A percentile compares a stretch with the other conserved stretches of the same genome.
phyloP scores from a whole-genome alignment of 1,140 invertebrate genomes.

The Bombus terrestris region DNA sequence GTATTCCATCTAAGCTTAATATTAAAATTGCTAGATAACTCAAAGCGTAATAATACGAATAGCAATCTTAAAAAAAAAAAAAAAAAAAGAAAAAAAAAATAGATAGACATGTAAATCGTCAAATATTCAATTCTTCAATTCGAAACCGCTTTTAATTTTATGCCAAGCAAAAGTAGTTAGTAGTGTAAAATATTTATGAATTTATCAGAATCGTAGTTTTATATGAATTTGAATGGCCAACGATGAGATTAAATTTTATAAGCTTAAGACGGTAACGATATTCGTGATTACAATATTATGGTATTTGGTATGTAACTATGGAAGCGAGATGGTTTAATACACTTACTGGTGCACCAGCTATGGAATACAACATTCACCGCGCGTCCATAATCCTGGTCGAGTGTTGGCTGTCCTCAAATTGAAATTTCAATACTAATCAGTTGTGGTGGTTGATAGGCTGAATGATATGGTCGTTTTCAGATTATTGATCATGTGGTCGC shows the following conservation, averaged over 20 bases:
- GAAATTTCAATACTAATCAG: constrained; percentile 51
- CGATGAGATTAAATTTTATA: background rate
- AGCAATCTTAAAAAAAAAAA: background rate
- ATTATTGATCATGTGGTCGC: constrained; percentile 30
- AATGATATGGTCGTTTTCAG: constrained; percentile 43
- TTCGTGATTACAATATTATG: background rate
- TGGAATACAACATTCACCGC: constrained; percentile 10
- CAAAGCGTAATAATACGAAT: background rate
- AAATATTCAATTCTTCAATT: background rate
- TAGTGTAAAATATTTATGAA: too few species aligned
- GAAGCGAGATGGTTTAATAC: constrained; percentile 6
- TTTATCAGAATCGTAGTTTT: too few species aligned
- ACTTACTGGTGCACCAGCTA: background rate
- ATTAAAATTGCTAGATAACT: background rate
- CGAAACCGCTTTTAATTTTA: background rate
- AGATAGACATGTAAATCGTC: background rate
- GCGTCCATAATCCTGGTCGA: constrained; percentile 11
- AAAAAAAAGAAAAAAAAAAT: background rate
- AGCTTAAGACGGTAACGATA: background rate
- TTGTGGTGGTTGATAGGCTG: constrained; percentile 34
- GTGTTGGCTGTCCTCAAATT: constrained; percentile 40
- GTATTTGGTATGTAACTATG: background rate
- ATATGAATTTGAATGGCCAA: background rate
- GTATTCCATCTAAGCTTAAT: background rate
- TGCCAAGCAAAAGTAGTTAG: background rate